These are phyloP conservation scores for Cygnus buccinator DNA, from an alignment of 2,113 vertebrate species.

Conservation along the genomic window DNA sequence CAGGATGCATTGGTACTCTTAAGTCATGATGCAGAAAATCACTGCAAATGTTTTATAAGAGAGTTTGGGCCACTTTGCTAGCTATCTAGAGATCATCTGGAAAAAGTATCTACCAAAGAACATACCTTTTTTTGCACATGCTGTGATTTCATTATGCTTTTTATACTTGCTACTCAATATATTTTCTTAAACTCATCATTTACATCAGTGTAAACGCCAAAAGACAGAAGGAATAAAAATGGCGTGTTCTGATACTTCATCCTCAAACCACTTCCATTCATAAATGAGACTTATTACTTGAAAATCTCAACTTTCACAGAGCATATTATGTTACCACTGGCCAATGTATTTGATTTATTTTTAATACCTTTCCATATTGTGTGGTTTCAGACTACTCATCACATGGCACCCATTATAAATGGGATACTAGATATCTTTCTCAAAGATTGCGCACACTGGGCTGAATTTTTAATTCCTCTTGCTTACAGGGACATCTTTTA, in stretches of 20 bases:
- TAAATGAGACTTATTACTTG: not conserved
- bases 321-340: not conserved
- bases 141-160: not conserved
- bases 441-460: not conserved
- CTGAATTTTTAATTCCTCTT: not conserved
- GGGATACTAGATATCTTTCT: not conserved
- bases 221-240: not conserved
- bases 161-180: not conserved
- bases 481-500: not conserved
- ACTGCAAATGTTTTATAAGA: not conserved
- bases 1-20: not conserved
- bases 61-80: not conserved
- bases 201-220: not conserved
- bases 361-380: not conserved
- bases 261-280: not conserved
- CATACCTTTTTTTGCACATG: not conserved
- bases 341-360: not conserved
- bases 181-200: not conserved
- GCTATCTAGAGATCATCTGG: not conserved
- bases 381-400: not conserved
- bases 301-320: slow-evolving; percentile 19
- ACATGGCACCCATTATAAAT: not conserved
- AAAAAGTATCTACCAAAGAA: not conserved
- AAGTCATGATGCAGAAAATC: not conserved
- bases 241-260: not conserved